Evolutionary conservation across 2,797 vertebrate species (phyloP).

Genomic region (Cuniculus paca): DNA sequence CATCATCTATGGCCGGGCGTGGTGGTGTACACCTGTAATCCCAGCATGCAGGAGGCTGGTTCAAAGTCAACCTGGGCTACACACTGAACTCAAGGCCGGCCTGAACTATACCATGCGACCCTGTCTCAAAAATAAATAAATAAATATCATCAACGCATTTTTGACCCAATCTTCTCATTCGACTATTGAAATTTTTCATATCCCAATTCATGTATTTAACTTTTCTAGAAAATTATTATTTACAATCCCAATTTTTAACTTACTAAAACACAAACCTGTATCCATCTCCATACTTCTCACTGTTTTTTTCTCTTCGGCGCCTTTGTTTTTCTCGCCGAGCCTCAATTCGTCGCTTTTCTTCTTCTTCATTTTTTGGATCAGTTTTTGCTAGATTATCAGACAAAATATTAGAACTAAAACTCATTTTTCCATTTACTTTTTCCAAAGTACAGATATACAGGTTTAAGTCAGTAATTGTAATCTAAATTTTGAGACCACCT

Average conservation of each 20-base stretch:
- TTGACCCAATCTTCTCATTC: slow-evolving; percentile 33
- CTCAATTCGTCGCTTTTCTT: slow-evolving; percentile 91
- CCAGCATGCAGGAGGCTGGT: background rate
- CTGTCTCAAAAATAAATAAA: background rate
- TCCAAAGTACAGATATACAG: background rate
- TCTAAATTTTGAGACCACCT: slow-evolving; percentile 33
- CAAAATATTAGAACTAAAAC: slow-evolving; percentile 36
- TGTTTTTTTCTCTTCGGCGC: slow-evolving; percentile 93
- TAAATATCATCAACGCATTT: background rate
- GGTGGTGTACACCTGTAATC: background rate
- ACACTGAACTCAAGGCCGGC: too few relatives aligned
- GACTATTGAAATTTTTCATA: slow-evolving; percentile 15
- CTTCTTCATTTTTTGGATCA: slow-evolving; percentile 89
- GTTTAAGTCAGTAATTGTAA: background rate
- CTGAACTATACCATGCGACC: background rate
- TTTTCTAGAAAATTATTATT: slow-evolving; percentile 19
- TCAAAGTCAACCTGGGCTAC: too few relatives aligned
- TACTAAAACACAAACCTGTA: slow-evolving; percentile 89
- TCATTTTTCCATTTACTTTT: slow-evolving; percentile 29
- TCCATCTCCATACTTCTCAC: slow-evolving; percentile 93
- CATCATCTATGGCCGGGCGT: background rate
- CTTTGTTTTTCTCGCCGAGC: slow-evolving; percentile 93
- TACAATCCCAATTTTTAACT: slow-evolving; percentile 32
- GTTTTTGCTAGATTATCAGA: slow-evolving; percentile 86
- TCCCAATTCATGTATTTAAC: background rate